Evolutionary conservation across 1,140 invertebrate species (phyloP).

Genomic region (Penaeus indicus): DNA sequence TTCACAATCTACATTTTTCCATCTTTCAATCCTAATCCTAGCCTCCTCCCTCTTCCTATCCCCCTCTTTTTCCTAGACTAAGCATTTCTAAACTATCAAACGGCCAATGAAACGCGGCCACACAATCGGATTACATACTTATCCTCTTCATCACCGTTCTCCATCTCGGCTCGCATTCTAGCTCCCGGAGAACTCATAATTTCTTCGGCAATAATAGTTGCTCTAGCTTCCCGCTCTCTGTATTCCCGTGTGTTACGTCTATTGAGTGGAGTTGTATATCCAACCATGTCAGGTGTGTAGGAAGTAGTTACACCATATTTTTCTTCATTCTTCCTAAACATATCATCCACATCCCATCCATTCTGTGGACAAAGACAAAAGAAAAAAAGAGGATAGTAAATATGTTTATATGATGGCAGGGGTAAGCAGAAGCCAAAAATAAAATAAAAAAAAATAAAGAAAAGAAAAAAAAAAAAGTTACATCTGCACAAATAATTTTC

Average conservation of each 20-base stretch:
- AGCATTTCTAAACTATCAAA: too few relatives aligned
- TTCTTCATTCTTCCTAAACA: conserved; percentile 94
- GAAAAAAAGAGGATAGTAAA: background rate
- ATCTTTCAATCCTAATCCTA: conserved; percentile 24
- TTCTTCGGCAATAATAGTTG: conserved; percentile 88
- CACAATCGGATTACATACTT: conserved; percentile 74
- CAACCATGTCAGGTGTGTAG: conserved; percentile 86
- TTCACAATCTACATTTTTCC: background rate
- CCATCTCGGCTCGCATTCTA: conserved; percentile 84
- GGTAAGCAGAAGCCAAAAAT: background rate
- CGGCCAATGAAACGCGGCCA: too few relatives aligned
- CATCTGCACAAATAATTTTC: conserved; percentile 75
- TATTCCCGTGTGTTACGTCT: conserved; percentile 75
- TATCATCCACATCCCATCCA: conserved; percentile 95
- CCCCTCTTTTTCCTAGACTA: too few relatives aligned
- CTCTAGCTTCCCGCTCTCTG: conserved; percentile 86
- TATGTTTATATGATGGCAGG: background rate
- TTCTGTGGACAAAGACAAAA: conserved; percentile 74
- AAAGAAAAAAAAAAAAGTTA: conserved; percentile 68
- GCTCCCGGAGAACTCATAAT: conserved; percentile 88
- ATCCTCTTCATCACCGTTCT: conserved; percentile 91
- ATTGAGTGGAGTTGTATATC: conserved; percentile 83
- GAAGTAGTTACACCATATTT: conserved; percentile 89
- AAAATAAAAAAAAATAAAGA: background rate
- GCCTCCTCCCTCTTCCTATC: conserved; percentile 52